Base-by-base conservation (phyloP, 1,140 invertebrate genomes). In the Doryteuthis pealeii region DNA sequence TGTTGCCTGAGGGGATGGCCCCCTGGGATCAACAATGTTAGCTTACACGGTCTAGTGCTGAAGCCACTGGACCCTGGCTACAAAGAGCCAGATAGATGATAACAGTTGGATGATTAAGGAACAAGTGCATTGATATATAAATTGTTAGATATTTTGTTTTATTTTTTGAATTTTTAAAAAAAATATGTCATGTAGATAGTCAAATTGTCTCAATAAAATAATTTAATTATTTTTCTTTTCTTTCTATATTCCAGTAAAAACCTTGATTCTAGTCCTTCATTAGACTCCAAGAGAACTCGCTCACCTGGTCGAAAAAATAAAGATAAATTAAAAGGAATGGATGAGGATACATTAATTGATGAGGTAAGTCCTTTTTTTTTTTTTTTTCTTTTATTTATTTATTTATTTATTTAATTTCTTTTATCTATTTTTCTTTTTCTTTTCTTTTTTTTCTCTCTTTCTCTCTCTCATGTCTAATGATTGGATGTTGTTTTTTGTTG, bases 301-400 rank as follows among this genome's bases (percentile, higher is more conserved):
- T 75, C 74, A 6, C 74, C 74, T 28, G 43, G 30, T 31, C 18
- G 62, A 4, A 72, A 69, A 72, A 54, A 18, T 32, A 33, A 33
- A 68, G 74, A 67, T 22, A 75, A 66, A 75, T 49, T 65, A 18
- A 70, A 73, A 70, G 74, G 71, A 28, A 80, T 80, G 77, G 79
- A 80, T 18, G 76, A 74, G 62, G 79, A 79, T 15, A 74, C 67
- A n/a, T 76, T 79, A 74, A 66, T 78, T 14, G 78, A 79, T 32
- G 78, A 79, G 73, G 78, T 79, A 70, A 75, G 76, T 49, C 28
- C 35, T 26, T 1, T 35, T 32, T 70, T 30, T 68, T 33, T 49
- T 18, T 22, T 35, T 40, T 54, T 33, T 49, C 45, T 14, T n/a
- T n/a, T 58, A 26, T 58, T 3, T 58, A 58, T 58, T 5, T 58